Evolutionary conservation across 1,140 invertebrate genomes (phyloP).

Genomic region (Tenebrio molitor): DNA sequence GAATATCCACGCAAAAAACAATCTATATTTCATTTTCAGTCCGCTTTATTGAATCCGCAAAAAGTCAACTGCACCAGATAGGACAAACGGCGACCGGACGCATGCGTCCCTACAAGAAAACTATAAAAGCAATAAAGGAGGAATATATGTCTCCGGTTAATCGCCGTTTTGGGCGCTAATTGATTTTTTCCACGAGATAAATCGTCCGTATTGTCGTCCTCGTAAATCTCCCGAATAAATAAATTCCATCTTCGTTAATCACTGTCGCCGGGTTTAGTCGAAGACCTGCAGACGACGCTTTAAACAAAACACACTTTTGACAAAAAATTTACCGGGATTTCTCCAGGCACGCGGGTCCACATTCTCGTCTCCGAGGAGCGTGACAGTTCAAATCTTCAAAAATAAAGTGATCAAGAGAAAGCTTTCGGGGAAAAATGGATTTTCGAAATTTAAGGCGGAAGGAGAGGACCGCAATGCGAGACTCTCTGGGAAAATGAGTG

Average conservation of each 20-base stretch:
- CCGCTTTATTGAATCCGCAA: constrained; percentile 51
- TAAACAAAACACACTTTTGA: no score
- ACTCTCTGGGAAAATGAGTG: neutral
- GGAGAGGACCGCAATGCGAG: no score
- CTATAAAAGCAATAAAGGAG: constrained; percentile 48
- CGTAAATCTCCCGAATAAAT: constrained; percentile 12
- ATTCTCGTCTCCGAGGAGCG: no score
- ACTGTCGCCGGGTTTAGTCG: no score
- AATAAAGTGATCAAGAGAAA: no score
- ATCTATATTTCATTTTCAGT: constrained; percentile 53
- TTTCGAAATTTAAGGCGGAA: no score
- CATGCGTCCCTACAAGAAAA: constrained; percentile 47
- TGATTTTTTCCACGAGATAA: constrained; percentile 36
- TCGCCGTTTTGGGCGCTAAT: constrained; percentile 43
- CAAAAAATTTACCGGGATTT: no score
- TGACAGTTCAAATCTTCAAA: no score
- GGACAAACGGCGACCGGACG: constrained; percentile 30
- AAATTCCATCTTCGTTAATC: constrained; percentile 9
- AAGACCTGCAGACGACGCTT: no score
- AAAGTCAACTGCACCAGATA: constrained; percentile 42
- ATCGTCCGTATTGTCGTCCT: neutral
- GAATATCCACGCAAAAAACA: constrained; percentile 45
- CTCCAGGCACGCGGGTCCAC: no score
- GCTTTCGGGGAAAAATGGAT: no score
- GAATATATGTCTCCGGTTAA: constrained; percentile 42